Evolutionary conservation across 2,888 invertebrate genomes (phyloP).

Genomic region (Doris montereyensis): DNA sequence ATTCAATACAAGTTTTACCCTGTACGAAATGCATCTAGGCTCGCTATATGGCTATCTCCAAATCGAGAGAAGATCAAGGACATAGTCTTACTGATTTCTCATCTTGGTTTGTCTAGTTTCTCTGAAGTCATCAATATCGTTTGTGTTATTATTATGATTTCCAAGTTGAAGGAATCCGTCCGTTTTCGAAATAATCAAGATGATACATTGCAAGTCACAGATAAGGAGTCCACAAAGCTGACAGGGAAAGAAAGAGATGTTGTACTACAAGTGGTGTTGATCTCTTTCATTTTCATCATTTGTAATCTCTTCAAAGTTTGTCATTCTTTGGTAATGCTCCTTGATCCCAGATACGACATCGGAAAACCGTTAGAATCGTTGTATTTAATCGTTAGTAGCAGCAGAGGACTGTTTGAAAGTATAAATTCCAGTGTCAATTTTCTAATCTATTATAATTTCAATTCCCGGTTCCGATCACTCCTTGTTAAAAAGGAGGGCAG

Average conservation of each 20-base stretch:
- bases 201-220: too few species aligned
- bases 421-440: slow-evolving; percentile 27
- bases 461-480: slow-evolving; percentile 20
- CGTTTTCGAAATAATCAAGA: too few species aligned
- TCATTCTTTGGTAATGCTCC: background rate
- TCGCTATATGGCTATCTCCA: background rate
- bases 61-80: slow-evolving; percentile 24
- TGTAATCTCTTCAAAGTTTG: slow-evolving; percentile 26
- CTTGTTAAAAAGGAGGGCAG: too few species aligned
- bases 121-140: slow-evolving; percentile 3
- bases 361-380: background rate
- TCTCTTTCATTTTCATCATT: slow-evolving; percentile 17
- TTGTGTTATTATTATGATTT: slow-evolving; percentile 25
- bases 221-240: background rate
- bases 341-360: slow-evolving; percentile 4
- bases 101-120: background rate
- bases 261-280: slow-evolving; percentile 5
- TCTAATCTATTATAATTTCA: slow-evolving; percentile 25
- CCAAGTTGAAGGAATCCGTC: background rate
- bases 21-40: background rate
- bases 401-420: background rate
- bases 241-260: slow-evolving; percentile 5
- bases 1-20: background rate
- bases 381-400: background rate
- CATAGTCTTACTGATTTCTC: background rate